Base-by-base conservation (phyloP, 2,113 vertebrate genomes). In the Ovibos moschatus region DNA sequence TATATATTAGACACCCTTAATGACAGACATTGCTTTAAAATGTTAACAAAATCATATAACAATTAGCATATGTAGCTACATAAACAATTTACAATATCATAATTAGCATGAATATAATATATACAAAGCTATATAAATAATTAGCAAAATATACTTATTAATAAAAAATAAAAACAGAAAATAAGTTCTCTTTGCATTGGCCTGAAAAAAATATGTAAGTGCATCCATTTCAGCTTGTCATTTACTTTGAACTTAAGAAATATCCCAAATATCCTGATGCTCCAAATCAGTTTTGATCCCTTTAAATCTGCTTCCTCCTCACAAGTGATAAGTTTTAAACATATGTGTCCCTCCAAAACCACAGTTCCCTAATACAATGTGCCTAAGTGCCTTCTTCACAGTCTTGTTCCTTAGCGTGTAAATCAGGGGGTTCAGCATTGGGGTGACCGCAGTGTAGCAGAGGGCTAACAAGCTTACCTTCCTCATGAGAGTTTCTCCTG, bases 381-480 rank as follows among this genome's bases (percentile, higher is more conserved):
- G 40, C 30, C 53, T 17, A 23, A 79, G 40, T n/a, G 83, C 57
- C 2, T 30, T 40, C 57, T 85, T 84, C 55, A 96, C 55, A 9
- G 91, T 83, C 25, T 47, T 87, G 28, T 93, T 95, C 47, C 90
- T 83, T 36, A 95, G 95, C 0, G 47, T 95, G 40, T 95, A 95
- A n/a, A 95, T 93, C 30, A 96, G 4, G 4, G 71, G 89, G 0
- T 93, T 96, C 8, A 95, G 74, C 23, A 55, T 40, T 0, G 55
- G 95, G 1, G 60, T 96, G 60, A 78, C 82, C 2, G 91, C 40
- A 1, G 79, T 91, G 67, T 95, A 95, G 82, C 87, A 97, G 53
- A 96, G 95, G 2, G 91, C 91, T 1, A 95, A 95, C 10, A 10
- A 97, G 71, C 87, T 94, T 95, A 12, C 88, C 84, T 45, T 91